Evolutionary conservation across 2,888 invertebrate species (phyloP), one percentile per base, ranked within the genome.

Genomic region (Volucella bombylans): DNA sequence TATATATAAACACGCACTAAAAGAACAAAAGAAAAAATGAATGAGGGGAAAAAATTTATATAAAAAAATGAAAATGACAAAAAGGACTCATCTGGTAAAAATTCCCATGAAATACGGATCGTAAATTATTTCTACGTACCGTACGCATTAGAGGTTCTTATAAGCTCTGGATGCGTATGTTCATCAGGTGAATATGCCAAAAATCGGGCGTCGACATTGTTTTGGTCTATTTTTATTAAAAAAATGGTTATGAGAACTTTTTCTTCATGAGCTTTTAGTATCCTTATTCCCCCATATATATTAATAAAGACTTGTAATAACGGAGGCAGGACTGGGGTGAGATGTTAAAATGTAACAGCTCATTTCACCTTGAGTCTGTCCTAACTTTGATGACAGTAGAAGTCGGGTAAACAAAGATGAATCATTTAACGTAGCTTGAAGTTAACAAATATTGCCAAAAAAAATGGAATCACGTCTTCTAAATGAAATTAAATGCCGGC

Each of bases 41-140:
- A 31, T 31, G 31, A 2, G 31, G 6, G 31, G 31, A 49, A 23
- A 41, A 61, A 41, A 23, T 43, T 52, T 45, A 52, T 61, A 72
- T 12, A 18, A 14, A 43, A 38, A 31, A 15, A 50, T 59, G 12
- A 50, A 67, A 65, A 74, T 74, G 65, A 57, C 67, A 57, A 74
- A n/a, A 74, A 52, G 74, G 65, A 67, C 65, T 67, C 74, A 74
- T 74, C 74, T 74, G 74, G 74, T 50, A 50, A 43, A 74, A 73
- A 74, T 52, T 57, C 47, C 65, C 57, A 67, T 67, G 59, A 49
- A 50, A 74, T 57, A 57, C 41, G 67, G 49, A 65, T 67, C 65
- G 57, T 74, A 74, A 65, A 74, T 71, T 59, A 49, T 64, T n/a
- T 57, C 64, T 73, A 55, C 64, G 57, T 14, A 41, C 59, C 31